These are phyloP conservation scores for Phoxinus phoxinus DNA, from an alignment of 2,113 vertebrate genomes.

Conservation along the genomic window DNA sequence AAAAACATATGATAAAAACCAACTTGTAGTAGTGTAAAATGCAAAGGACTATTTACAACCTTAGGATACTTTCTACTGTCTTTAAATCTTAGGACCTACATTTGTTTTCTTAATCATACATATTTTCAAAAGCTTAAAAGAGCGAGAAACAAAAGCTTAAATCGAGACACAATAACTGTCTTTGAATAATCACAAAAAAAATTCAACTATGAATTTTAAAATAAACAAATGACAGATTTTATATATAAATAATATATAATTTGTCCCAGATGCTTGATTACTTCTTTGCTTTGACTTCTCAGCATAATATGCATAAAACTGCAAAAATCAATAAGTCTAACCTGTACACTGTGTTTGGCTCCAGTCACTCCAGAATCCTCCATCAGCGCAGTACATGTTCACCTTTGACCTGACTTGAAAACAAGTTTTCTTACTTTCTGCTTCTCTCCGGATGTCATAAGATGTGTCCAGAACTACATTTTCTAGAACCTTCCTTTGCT, in stretches of 20 bases:
- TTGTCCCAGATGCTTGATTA: no score
- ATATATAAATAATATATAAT: no score
- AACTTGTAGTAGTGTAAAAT: background rate
- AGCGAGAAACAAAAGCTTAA: background rate
- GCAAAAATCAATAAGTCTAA: slow-evolving; percentile 23
- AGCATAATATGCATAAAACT: no score
- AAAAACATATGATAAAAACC: background rate
- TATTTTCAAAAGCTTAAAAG: background rate
- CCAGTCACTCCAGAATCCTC: slow-evolving; percentile 76
- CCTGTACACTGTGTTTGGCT: slow-evolving; percentile 66
- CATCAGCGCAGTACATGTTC: slow-evolving; percentile 66
- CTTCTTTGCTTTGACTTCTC: no score
- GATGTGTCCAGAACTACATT: slow-evolving; percentile 29
- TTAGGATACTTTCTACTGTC: background rate
- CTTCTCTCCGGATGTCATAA: slow-evolving; percentile 19
- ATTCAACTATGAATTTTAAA: background rate
- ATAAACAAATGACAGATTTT: background rate
- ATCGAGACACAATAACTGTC: background rate
- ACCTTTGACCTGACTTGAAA: slow-evolving; percentile 70
- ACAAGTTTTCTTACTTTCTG: slow-evolving; percentile 55
- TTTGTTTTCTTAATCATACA: background rate
- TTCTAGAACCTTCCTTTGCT: slow-evolving; percentile 50
- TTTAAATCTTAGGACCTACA: background rate
- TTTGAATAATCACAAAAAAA: background rate
- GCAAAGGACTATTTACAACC: background rate